Percentiles rank a stretch among this genome's conserved stretches.
These are phyloP conservation scores for Bradypus variegatus DNA, from an alignment of 2,797 vertebrate genomes.

Conservation along the genomic window DNA sequence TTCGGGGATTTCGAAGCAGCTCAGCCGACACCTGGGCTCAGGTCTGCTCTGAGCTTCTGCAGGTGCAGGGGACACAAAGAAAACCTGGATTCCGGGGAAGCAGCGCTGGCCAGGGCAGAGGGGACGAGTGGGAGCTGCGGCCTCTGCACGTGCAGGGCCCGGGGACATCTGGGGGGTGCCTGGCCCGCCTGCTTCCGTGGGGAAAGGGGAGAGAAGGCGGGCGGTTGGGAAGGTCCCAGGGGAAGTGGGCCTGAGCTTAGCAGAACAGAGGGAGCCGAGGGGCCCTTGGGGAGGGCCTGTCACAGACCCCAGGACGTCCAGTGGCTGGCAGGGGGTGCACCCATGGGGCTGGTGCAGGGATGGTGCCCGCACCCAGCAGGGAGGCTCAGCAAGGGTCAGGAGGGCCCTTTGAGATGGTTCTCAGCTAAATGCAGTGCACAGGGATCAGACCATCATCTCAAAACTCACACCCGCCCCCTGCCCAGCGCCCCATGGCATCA, in stretches of 20 bases:
- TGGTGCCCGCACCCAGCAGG: too few species aligned
- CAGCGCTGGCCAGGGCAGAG: fast-evolving
- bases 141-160: neutral
- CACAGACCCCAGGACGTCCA: too few species aligned
- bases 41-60: fast-evolving
- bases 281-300: too few species aligned
- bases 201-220: too few species aligned
- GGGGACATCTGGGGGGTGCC: neutral
- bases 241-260: neutral
- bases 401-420: neutral
- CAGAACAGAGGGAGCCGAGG: neutral
- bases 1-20: fast-evolving
- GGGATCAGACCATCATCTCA: neutral
- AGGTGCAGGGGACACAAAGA: neutral
- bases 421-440: fast-evolving
- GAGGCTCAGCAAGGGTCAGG: neutral
- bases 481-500: neutral
- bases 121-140: neutral
- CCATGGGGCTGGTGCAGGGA: fast-evolving
- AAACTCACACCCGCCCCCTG: neutral
- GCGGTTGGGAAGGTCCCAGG: neutral
- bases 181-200: too few species aligned
- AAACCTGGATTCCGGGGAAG: neutral
- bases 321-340: too few species aligned
- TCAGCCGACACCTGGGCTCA: neutral